Conservation (phyloP, 2,113 vertebrate species). For the Hepsetus odoe region DNA sequence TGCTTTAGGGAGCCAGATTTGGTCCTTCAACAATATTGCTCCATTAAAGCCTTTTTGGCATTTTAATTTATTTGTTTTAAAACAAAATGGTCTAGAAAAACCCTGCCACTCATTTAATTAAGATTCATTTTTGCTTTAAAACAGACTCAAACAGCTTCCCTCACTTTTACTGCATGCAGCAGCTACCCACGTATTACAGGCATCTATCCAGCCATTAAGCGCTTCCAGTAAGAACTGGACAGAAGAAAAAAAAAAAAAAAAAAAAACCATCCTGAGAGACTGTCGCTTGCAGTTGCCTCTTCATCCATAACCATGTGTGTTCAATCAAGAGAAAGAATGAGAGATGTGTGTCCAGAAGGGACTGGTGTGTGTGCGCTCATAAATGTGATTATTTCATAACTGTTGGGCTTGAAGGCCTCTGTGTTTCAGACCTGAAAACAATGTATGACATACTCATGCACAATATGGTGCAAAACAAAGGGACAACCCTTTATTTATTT, state of each 20-base stretch:
- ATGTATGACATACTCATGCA: not conserved
- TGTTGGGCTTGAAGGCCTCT: not conserved
- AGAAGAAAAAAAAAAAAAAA: not conserved
- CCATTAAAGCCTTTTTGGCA: too few species aligned
- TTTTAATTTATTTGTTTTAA: too few species aligned
- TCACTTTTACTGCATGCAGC: not conserved
- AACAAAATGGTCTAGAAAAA: too few species aligned
- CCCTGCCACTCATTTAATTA: too few species aligned
- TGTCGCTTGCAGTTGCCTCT: slow-evolving; percentile 48
- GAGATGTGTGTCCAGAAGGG: not conserved
- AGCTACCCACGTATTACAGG: slow-evolving; percentile 12
- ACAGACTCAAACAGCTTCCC: not conserved
- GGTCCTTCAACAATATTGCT: too few species aligned
- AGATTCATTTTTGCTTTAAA: not conserved
- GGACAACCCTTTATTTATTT: too few species aligned
- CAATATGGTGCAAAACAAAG: too few species aligned
- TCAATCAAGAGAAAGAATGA: slow-evolving; percentile 42
- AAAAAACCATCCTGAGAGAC: slow-evolving; percentile 25
- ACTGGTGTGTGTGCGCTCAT: not conserved
- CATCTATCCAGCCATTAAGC: slow-evolving; percentile 55
- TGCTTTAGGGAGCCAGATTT: too few species aligned
- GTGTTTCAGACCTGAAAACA: not conserved
- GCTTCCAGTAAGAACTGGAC: slow-evolving; percentile 23
- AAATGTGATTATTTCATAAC: not conserved
- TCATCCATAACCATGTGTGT: slow-evolving; percentile 59